Base-by-base conservation (phyloP, 2,797 vertebrate species). In the Micrastur ruficollis region DNA sequence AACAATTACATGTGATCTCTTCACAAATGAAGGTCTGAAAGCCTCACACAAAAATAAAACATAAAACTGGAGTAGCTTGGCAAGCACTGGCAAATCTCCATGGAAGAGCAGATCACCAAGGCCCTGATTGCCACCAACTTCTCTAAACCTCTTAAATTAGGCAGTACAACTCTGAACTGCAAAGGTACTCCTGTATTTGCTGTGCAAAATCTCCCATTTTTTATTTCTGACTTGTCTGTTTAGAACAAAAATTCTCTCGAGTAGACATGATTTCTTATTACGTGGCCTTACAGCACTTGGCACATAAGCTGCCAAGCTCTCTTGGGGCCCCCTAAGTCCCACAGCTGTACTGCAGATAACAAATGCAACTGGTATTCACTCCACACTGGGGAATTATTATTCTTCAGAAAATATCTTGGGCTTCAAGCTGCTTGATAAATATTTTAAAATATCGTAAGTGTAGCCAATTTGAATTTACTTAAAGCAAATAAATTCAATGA, bases 71-170 rank as follows among this genome's bases (percentile, higher is more conserved):
- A 9, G 16, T 26, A 78, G 1, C 1, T 22, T 47, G 75, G 38
- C 31, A 86, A 84, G 50, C 17, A 27, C 20, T 23, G 36, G 8
- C 8, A 47, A 50, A 31, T 59, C 76, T 89, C 59, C 66, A 25
- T 1, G 23, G 65, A 87, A 49, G 29, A 52, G 8, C 0, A 26
- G 8, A 36, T 55, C 46, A 22, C 14, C 0, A 0, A 84, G 52
- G n/a, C 13, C 38, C 23, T 67, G n/a, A 82, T 49, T 26, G 65
- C 12, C 44, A 90, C 9, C 7, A 47, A 2, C n/a, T 26, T 36
- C 50, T 61, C 40, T 38, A 52, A 62, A 40, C 3, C 79, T 56
- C 72, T 88, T 52, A 29, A 70, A 73, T 50, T 23, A 29, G 20
- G 62, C 8, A 52, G 42, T 46, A 56, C 7, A 10, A 11, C 40